Conservation (phyloP, 2,888 invertebrate species). For the Mylabris sibirica region DNA sequence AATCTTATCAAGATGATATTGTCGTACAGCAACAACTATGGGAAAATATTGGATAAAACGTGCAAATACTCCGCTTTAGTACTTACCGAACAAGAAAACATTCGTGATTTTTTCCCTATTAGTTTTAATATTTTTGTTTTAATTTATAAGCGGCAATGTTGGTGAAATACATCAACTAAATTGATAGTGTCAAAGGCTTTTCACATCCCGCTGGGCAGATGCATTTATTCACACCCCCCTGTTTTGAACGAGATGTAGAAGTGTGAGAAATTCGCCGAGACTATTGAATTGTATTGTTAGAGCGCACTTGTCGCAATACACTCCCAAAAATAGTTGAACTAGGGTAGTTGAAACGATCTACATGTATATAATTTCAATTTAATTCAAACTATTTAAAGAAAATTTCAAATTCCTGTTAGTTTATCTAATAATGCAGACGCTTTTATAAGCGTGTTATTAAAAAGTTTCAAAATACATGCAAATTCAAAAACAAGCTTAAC, state of each 20-base stretch:
- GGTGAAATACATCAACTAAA: conserved; percentile 22
- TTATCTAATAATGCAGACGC: not conserved
- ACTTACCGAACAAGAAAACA: not conserved
- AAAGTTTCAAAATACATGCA: conserved; percentile 53
- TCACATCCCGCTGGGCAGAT: conserved; percentile 38
- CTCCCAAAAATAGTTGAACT: conserved; percentile 13
- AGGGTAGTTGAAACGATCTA: not conserved
- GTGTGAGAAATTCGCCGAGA: conserved; percentile 46
- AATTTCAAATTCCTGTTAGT: not conserved
- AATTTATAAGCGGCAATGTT: not conserved
- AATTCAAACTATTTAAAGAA: not conserved
- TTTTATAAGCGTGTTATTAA: conserved; percentile 41
- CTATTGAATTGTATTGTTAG: conserved; percentile 46
- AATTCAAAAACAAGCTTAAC: conserved; percentile 42
- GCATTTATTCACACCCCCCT: conserved; percentile 48
- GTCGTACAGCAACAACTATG: conserved; percentile 21
- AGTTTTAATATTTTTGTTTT: not conserved
- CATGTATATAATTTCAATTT: not conserved
- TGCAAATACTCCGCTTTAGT: not conserved
- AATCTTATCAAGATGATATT: conserved; percentile 47
- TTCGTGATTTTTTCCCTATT: not conserved
- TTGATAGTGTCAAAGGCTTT: conserved; percentile 26
- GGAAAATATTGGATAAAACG: not conserved
- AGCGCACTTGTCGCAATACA: conserved; percentile 47
- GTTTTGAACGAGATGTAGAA: conserved; percentile 39